Evolutionary conservation across 2,888 invertebrate species (phyloP).

Genomic region (Andrena marginata): DNA sequence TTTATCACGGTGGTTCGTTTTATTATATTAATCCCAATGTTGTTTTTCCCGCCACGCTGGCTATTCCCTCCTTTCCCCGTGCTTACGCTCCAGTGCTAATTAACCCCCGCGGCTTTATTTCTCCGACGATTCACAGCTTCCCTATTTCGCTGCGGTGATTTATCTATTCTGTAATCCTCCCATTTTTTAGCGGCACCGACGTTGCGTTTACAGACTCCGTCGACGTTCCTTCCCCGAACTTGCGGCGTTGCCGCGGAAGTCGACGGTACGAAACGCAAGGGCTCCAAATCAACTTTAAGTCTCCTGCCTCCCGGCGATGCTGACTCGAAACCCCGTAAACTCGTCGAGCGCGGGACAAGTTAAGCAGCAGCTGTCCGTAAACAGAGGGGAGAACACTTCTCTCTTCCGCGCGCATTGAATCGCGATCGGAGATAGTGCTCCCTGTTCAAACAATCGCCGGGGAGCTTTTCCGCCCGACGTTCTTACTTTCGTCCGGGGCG

Average conservation of each 20-base stretch:
- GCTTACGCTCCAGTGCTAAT: not conserved
- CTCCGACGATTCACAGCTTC: not conserved
- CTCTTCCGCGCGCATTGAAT: not conserved
- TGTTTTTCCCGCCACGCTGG: no score
- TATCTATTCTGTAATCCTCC: no score
- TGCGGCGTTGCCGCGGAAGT: no score
- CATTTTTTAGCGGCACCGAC: no score
- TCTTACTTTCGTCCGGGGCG: not conserved
- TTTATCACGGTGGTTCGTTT: not conserved
- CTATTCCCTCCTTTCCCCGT: no score
- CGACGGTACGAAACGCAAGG: not conserved
- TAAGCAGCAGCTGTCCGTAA: slow-evolving; percentile 1
- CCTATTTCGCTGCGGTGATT: no score
- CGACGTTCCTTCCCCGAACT: no score
- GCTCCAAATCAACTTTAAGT: not conserved
- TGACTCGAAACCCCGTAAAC: not conserved
- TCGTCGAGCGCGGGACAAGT: not conserved
- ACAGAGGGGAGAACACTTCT: not conserved
- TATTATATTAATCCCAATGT: not conserved
- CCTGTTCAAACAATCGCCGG: not conserved
- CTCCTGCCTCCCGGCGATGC: no score
- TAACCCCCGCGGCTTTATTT: not conserved
- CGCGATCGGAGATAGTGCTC: not conserved
- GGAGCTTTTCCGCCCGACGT: not conserved
- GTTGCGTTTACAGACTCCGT: no score